Conservation (phyloP, 2,797 vertebrate species). For the Lates japonicus region DNA sequence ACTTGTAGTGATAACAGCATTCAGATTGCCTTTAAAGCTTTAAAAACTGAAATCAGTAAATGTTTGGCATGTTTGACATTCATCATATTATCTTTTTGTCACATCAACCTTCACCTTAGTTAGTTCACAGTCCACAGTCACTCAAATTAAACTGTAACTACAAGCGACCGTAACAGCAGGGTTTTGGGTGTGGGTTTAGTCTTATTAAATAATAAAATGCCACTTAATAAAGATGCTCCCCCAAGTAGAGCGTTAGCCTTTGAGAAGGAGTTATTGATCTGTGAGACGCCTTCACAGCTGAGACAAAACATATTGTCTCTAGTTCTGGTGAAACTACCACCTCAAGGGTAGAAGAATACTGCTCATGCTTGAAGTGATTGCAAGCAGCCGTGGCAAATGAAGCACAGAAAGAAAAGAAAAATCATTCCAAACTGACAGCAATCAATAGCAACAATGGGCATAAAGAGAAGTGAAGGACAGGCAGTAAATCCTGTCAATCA, state of each 20-base stretch:
- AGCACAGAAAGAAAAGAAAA: slow-evolving; percentile 61
- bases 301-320: slow-evolving; percentile 18
- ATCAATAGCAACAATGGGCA: slow-evolving; percentile 78
- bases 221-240: slow-evolving; percentile 13
- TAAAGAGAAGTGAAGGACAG: slow-evolving; percentile 58
- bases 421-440: slow-evolving; percentile 70
- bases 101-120: neutral
- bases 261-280: slow-evolving; percentile 46
- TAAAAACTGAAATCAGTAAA: too few species aligned
- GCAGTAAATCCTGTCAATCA: slow-evolving; percentile 57
- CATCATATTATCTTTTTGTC: neutral
- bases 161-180: neutral
- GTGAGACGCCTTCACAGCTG: neutral
- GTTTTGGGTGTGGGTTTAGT: neutral
- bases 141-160: neutral
- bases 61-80: too few species aligned
- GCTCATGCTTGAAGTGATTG: slow-evolving; percentile 62
- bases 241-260: slow-evolving; percentile 7
- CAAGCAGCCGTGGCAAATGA: slow-evolving; percentile 45
- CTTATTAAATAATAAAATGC: slow-evolving; percentile 16
- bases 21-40: too few species aligned
- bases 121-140: neutral
- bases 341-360: slow-evolving; percentile 42
- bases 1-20: too few species aligned
- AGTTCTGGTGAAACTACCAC: slow-evolving; percentile 30